Base-by-base conservation (phyloP, 2,888 invertebrate genomes). In the Orthonevra nobilis region DNA sequence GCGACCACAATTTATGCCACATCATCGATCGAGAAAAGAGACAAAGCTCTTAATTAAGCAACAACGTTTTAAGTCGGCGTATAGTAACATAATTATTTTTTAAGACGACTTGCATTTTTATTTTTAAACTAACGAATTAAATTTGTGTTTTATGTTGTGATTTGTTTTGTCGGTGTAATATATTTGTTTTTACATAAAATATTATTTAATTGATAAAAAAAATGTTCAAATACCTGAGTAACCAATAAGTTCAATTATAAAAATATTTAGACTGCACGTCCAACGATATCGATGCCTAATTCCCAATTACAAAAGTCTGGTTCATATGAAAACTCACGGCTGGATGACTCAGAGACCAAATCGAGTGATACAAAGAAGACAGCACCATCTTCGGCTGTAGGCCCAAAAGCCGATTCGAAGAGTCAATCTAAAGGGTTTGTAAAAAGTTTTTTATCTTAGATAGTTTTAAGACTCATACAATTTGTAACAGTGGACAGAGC, bases 251-350 rank as follows among this genome's bases (percentile, higher is more conserved):
- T 70, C 17, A 66, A 72, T 72, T 60, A 72, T 42, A 30, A 64
- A 75, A 63, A 75, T 73, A 61, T 79, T 68, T 73, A 79, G 79
- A 68, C 54, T 54, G 85, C 85, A 56, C 87, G 86, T 66, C 91
- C 91, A 36, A 90, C 90, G 82, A 91, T 92, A 82, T 90, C 91
- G 63, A 89, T 92, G 90, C 91, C 91, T 60, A 91, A 91, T 85
- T 89, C 89, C 17, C 84, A 86, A 82, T 84, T 84, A 83, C 86
- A 86, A 85, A 84, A 88, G 81, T 82, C 87, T 46, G 87, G 83
- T 12, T 84, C 83, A 12, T 85, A 84, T 54, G 70, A 77, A 7
- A 38, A 58, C 23, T 26, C 44, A 12, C 20, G 70, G 26, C 10
- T 48, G 12, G 52, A 85, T 50, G 86, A 85, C 26, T 66, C 15